These are phyloP conservation scores for Ellobium chinense DNA, from an alignment of 2,888 invertebrate species.

Conservation along the genomic window DNA sequence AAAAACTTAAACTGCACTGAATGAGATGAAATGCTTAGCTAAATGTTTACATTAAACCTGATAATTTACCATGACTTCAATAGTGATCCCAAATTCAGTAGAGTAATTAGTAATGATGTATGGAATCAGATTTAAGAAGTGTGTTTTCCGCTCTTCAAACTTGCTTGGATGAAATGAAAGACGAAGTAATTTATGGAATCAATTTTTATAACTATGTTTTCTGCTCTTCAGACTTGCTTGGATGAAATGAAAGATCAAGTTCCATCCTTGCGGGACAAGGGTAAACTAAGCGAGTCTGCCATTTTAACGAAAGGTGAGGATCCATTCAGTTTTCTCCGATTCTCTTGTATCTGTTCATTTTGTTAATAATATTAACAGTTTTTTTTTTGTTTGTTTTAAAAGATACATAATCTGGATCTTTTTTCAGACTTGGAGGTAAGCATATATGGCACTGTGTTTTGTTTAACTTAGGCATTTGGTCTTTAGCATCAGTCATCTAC, in stretches of 20 bases:
- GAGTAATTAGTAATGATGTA: too few relatives aligned
- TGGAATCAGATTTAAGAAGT: too few relatives aligned
- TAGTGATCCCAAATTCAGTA: too few relatives aligned
- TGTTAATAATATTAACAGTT: too few relatives aligned
- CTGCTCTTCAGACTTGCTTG: conserved; percentile 50
- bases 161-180: conserved; percentile 50
- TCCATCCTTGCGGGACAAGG: conserved; percentile 50
- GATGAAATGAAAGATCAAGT: conserved; percentile 51
- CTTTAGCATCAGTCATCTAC: too few relatives aligned
- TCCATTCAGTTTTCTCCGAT: conserved; percentile 20
- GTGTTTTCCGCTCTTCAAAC: too few relatives aligned
- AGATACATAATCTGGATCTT: neutral
- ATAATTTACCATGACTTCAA: too few relatives aligned
- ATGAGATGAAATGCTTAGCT: too few relatives aligned
- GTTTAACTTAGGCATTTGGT: neutral
- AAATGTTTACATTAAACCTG: too few relatives aligned
- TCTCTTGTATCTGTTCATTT: conserved; percentile 6
- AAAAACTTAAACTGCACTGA: too few relatives aligned
- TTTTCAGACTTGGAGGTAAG: conserved; percentile 43
- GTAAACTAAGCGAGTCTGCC: conserved; percentile 53
- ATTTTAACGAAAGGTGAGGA: conserved; percentile 54
- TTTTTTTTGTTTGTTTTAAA: neutral
- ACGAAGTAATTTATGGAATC: too few relatives aligned
- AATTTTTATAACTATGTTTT: too few relatives aligned
- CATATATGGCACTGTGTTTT: conserved; percentile 20